phyloP scores from a whole-genome alignment of 2,113 vertebrate species.

The Limanda limanda region DNA sequence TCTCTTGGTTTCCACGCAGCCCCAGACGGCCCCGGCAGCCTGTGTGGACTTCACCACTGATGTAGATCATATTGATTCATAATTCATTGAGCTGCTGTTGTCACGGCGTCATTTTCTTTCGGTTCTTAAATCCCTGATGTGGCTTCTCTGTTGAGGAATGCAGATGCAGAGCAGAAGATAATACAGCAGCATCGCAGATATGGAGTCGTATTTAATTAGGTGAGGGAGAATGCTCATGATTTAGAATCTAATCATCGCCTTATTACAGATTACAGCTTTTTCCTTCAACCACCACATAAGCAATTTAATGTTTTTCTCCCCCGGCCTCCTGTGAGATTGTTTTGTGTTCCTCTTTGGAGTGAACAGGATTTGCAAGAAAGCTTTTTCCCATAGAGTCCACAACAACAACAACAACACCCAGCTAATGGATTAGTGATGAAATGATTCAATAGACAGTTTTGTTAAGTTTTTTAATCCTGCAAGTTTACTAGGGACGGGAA shows the following conservation, averaged over 20 bases:
- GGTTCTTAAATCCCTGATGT: constrained; percentile 1
- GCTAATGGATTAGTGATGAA: background rate
- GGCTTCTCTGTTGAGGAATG: background rate
- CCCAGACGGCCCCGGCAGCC: constrained; percentile 50
- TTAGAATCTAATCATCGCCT: constrained; percentile 35
- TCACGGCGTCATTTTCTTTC: background rate
- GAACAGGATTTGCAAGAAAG: background rate
- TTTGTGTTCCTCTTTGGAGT: constrained; percentile 4
- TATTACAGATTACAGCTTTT: constrained; percentile 37
- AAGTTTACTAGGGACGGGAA: no score
- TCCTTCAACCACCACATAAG: constrained; percentile 15
- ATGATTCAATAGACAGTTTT: background rate
- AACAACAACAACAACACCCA: background rate
- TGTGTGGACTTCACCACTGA: constrained; percentile 30
- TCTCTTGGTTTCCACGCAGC: constrained; percentile 42
- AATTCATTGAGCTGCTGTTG: constrained; percentile 65
- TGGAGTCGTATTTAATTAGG: constrained; percentile 46
- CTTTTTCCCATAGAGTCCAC: background rate
- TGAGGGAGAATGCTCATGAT: constrained; percentile 20
- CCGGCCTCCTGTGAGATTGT: background rate
- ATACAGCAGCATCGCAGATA: constrained; percentile 6
- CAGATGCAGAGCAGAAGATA: constrained; percentile 38
- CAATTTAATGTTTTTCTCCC: background rate
- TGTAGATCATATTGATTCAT: constrained; percentile 58
- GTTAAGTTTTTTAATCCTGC: background rate